A percentile compares a stretch with the other conserved stretches of the same genome.
Conservation (phyloP, 2,888 invertebrate species). For the Oxycera nigricornis region DNA sequence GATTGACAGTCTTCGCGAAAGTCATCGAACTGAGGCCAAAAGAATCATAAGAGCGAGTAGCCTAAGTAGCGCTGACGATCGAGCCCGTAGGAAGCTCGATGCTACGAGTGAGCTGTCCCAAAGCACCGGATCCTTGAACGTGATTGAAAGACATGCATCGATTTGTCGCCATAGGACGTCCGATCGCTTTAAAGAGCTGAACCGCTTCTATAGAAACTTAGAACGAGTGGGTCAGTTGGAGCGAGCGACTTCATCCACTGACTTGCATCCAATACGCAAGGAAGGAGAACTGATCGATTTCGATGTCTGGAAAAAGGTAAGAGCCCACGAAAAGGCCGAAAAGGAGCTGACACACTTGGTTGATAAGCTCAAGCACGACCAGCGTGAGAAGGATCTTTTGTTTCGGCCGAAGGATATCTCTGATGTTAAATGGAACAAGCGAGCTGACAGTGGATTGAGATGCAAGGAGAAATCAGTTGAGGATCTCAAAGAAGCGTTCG, state of each 20-base stretch:
- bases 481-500: slow-evolving; percentile 80
- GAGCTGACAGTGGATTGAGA: slow-evolving; percentile 77
- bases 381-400: slow-evolving; percentile 83
- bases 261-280: slow-evolving; percentile 74
- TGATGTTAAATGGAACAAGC: slow-evolving; percentile 78
- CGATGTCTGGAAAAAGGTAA: slow-evolving; percentile 84
- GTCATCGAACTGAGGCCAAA: slow-evolving; percentile 53
- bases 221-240: slow-evolving; percentile 86
- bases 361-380: slow-evolving; percentile 76
- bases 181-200: slow-evolving; percentile 82
- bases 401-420: slow-evolving; percentile 79
- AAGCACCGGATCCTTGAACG: slow-evolving; percentile 63
- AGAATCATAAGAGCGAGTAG: slow-evolving; percentile 70
- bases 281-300: slow-evolving; percentile 86
- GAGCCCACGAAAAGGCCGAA: slow-evolving; percentile 81
- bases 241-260: slow-evolving; percentile 73
- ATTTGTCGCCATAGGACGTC: slow-evolving; percentile 67
- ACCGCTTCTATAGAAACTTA: slow-evolving; percentile 83
- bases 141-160: slow-evolving; percentile 57
- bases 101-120: slow-evolving; percentile 55
- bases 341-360: slow-evolving; percentile 81
- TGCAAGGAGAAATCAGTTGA: slow-evolving; percentile 88
- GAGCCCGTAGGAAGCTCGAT: slow-evolving; percentile 54
- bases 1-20: slow-evolving; percentile 64
- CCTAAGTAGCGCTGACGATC: slow-evolving; percentile 68